Base-by-base conservation (phyloP, 2,797 vertebrate species). In the Coluber constrictor region DNA sequence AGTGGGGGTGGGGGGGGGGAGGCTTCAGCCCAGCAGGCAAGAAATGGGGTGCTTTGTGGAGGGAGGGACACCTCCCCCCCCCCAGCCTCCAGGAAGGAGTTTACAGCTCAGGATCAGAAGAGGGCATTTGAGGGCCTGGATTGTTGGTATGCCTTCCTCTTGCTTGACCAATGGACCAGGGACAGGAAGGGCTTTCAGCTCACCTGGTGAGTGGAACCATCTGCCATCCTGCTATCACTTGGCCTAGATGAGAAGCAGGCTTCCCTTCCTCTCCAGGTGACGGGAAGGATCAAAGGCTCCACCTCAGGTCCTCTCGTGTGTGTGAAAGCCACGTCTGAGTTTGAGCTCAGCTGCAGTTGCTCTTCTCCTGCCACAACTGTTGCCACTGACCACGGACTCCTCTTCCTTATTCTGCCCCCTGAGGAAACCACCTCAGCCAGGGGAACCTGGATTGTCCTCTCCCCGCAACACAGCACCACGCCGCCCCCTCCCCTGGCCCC, bases 391-490 rank as follows among this genome's bases (percentile, higher is more conserved):
- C 37, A 27, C 5, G 0, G 61, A 51, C 2, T n/a, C 25, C 29
- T 90, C 89, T 6, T 54, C 5, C 18, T 8, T 0, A 93, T 93
- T 94, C 92, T 6, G 93, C 32, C 92, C 47, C 95, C 96, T 96
- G 94, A 94, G 96, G 96, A 95, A 96, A 94, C 93, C 95, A 94
- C 95, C 95, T 96, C 20, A 66, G 95, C 94, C 91, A 93, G 97
- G 93, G 93, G 93, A 63, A 29, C 11, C 27, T 63, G 60, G 12
- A 16, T 16, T 15, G 66, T 32, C 27, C 61, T 16, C 43, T 70
- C 18, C 63, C 15, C 5, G 12, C 51, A 12, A 3, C 20, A 32
- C 20, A 23, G 16, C n/a, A 7, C 55, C 12, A 63, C 0, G n/a
- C 70, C 37, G 16, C 51, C 32, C 32, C 16, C 43, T 12, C 29